These are phyloP conservation scores for Mustelus asterias DNA, from an alignment of 2,113 vertebrate genomes.

Conservation along the genomic window DNA sequence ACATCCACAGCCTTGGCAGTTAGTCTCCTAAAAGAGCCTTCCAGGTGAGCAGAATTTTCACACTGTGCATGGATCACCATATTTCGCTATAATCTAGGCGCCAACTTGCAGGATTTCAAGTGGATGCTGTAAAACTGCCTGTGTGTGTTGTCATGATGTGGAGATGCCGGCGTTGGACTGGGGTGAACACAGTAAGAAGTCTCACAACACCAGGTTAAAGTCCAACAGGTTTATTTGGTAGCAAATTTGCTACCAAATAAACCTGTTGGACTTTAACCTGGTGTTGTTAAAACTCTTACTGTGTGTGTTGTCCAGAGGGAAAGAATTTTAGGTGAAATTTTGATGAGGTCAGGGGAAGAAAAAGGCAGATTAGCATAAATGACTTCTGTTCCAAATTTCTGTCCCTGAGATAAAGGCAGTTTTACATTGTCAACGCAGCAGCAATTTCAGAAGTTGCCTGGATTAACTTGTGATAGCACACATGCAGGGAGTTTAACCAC, in stretches of 20 bases:
- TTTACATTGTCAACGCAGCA: neutral
- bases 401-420: neutral
- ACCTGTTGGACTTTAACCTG: no score
- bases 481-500: neutral
- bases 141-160: neutral
- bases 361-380: neutral
- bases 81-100: neutral
- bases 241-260: no score
- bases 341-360: neutral
- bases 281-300: no score
- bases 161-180: no score
- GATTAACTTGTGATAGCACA: neutral
- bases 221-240: no score
- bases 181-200: no score
- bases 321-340: neutral
- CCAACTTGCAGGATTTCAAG: neutral
- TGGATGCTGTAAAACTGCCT: neutral
- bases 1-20: neutral
- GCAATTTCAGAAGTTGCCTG: neutral
- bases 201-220: no score
- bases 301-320: neutral
- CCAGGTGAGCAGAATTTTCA: neutral
- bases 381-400: neutral
- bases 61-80: neutral
- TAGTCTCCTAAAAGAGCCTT: neutral